Base-by-base conservation (phyloP, 2,797 vertebrate genomes). In the Arctocebus calabarensis region DNA sequence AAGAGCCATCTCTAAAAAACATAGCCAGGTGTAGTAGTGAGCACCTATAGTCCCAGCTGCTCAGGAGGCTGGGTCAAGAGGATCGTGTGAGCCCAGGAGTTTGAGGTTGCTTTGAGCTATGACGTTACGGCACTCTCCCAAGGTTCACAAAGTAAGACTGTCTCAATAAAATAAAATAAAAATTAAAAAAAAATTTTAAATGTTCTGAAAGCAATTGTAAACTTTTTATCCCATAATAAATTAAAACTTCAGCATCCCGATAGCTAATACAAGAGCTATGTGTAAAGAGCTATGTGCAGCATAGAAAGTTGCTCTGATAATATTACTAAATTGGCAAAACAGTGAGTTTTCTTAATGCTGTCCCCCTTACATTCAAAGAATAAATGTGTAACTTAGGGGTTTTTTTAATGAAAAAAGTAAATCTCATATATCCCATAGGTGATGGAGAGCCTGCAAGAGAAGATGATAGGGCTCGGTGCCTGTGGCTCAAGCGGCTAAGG, bases 161-260 rank as follows among this genome's bases (percentile, higher is more conserved):
- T 14, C 48, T 48, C 48, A 48, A 48, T 14, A 48, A 48, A 22
- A 29, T 64, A 13, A 64, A 29, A 64, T 29, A 32, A 64, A 96
- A 71, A 40, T 40, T 40, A 82, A 66, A 90, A 94, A 95, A 16
- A 48, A 48, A 13, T 48, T 48, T 48, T 48, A 32, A 73, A 64
- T 19, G 52, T 75, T 86, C 64, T 87, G 79, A 86, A 92, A 79
- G 45, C 87, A 84, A 77, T 70, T n/a, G 2, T 91, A 85, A 93
- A 83, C 45, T 97, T 74, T 84, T 91, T 81, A 64, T 77, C 64
- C 70, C 19, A 19, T 92, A 84, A 40, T 73, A 89, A 88, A 62
- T 84, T 68, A 89, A 84, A 92, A 27, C 27, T 62, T 48, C 52
- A 75, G 59, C 85, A 25, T 34, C 32, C 23, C 48, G 25, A 20